phyloP scores from a whole-genome alignment of 2,113 vertebrate genomes.

The Raphicerus campestris region DNA sequence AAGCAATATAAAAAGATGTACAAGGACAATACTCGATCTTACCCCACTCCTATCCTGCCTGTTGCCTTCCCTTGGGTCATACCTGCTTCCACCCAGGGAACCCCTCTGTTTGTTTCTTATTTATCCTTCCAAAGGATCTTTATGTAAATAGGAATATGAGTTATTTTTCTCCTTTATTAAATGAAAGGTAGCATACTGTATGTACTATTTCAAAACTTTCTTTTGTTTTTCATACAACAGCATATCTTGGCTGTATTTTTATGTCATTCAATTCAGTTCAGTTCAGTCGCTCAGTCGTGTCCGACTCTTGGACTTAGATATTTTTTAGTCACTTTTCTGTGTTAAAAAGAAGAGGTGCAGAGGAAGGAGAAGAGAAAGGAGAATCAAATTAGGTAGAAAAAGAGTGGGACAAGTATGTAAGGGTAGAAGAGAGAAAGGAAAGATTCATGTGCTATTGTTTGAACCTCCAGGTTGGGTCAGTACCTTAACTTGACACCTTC shows the following conservation, averaged over 20 bases:
- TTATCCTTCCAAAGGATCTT: neutral
- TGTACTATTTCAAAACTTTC: neutral
- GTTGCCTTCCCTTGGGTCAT: neutral
- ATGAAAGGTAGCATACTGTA: neutral
- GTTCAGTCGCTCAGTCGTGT: too few species aligned
- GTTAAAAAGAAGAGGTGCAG: neutral
- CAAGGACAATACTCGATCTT: neutral
- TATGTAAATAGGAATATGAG: neutral
- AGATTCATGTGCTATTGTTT: neutral
- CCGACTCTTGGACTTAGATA: neutral
- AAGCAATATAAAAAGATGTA: neutral
- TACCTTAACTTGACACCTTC: neutral
- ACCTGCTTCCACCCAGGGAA: neutral
- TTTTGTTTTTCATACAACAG: neutral
- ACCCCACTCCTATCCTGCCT: too few species aligned
- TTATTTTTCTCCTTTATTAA: neutral
- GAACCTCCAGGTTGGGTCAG: neutral
- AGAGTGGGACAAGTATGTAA: neutral
- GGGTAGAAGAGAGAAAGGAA: neutral
- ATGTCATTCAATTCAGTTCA: too few species aligned
- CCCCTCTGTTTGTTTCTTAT: neutral
- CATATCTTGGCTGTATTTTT: neutral
- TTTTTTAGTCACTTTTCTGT: neutral
- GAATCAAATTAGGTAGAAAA: neutral
- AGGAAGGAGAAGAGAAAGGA: neutral